Base-by-base conservation (phyloP, 1,140 invertebrate genomes). In the Hermetia illucens region DNA sequence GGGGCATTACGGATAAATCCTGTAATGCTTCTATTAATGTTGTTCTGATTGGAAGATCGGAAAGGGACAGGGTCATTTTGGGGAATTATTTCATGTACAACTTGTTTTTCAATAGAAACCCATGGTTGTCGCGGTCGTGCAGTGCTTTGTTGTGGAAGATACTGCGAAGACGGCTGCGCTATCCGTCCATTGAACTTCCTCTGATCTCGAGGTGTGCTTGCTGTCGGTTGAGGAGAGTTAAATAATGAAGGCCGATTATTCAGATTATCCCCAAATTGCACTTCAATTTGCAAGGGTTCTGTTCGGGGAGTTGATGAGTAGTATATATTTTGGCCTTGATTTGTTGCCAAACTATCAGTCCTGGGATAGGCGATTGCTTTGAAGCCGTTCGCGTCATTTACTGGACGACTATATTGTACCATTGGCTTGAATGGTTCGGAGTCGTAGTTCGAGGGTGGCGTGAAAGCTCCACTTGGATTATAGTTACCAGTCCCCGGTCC, bases 351-450 rank as follows among this genome's bases (percentile, higher is more conserved):
- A 5, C 3, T 3, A 4, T 9, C 12, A 20, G 13, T n/a, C n/a
- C 4, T 37, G 18, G 36, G 3, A 13, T 38, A 58, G 4, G 66
- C 59, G 10, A 66, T 63, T 9, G 68, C 65, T 40, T 66, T 66
- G 41, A 69, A 70, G 12, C 68, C 65, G 38, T 68, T 65, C 41
- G 64, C 58, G 16, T 66, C 47, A 42, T 71, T 65, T 41, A 69
- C 68, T 5, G 69, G 68, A 29, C 71, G 70, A 47, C 71, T 75
- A 48, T 77, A 76, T 45, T 72, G 69, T 8, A 72, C 70, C 46
- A 55, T 50, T 5, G 73, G 73, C 38, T 69, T 63, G 50, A 77
- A 75, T 17, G 70, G 67, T 49, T 74, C 68, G 12, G 68, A 62
- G 39, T 65, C 55, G 31, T 68, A 68, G 42, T 73, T 47, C 45